Percentiles rank a stretch among this genome's conserved stretches.
phyloP scores from a whole-genome alignment of 1,140 invertebrate species.

The Cyphomyrmex costatus region DNA sequence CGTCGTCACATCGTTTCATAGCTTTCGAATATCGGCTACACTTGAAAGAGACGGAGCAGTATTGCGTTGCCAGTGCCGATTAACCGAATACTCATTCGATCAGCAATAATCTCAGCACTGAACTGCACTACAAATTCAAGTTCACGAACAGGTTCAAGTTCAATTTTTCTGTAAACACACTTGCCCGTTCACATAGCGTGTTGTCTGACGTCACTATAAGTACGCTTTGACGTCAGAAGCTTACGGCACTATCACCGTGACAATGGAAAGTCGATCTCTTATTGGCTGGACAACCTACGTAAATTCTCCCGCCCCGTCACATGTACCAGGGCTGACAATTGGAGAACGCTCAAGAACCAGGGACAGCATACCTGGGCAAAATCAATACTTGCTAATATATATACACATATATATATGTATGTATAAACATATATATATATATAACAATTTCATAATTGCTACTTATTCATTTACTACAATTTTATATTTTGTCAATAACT shows the following conservation, averaged over 20 bases:
- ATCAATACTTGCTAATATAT: neutral
- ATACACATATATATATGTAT: neutral
- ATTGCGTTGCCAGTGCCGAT: too few relatives aligned
- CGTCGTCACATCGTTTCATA: constrained; percentile 15
- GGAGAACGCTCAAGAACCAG: neutral
- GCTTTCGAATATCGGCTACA: neutral
- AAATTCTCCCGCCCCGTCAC: neutral
- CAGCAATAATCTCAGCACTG: neutral
- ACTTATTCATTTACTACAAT: neutral
- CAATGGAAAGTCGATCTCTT: constrained; percentile 64
- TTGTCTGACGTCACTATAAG: constrained; percentile 78
- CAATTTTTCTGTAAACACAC: constrained; percentile 79
- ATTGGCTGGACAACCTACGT: constrained; percentile 59
- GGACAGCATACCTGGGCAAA: neutral
- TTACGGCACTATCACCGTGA: constrained; percentile 74
- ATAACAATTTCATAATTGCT: neutral
- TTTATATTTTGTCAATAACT: neutral
- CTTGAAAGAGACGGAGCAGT: neutral
- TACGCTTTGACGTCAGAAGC: constrained; percentile 77
- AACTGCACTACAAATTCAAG: neutral
- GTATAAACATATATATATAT: neutral
- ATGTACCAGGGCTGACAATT: constrained; percentile 5
- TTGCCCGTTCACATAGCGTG: constrained; percentile 68
- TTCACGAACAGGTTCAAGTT: constrained; percentile 69
- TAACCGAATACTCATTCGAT: neutral